Conservation (phyloP, 1,140 invertebrate genomes). For the Rhyacophila brunnea region DNA sequence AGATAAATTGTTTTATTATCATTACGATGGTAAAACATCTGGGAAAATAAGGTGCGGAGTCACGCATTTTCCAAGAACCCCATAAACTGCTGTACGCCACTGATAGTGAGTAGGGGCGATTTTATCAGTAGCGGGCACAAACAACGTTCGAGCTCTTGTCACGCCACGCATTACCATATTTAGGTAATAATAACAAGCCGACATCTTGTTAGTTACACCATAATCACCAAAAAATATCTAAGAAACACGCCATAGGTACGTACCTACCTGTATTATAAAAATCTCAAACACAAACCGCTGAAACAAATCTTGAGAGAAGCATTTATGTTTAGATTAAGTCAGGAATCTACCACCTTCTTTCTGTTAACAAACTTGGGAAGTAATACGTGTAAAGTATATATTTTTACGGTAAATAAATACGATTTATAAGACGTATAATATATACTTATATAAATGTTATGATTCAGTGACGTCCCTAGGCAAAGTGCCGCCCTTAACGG, state of each 20-base stretch:
- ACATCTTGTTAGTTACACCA: conserved; percentile 3
- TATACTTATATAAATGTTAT: too few species aligned
- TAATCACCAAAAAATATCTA: conserved; percentile 18
- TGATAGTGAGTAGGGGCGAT: not conserved
- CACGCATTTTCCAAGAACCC: too few species aligned
- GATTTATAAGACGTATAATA: too few species aligned
- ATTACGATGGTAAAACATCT: too few species aligned
- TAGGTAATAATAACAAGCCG: conserved; percentile 21
- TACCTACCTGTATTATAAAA: not conserved
- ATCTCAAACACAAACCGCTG: conserved; percentile 5
- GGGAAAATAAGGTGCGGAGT: too few species aligned
- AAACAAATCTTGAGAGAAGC: conserved; percentile 4
- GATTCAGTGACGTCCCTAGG: too few species aligned
- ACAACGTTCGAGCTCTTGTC: conserved; percentile 12
- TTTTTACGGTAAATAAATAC: too few species aligned
- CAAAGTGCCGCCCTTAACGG: too few species aligned
- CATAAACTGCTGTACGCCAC: too few species aligned
- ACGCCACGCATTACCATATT: conserved; percentile 21
- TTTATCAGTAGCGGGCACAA: not conserved
- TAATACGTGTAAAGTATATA: not conserved
- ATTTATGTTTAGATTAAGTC: not conserved
- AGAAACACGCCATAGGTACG: conserved; percentile 1
- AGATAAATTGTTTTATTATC: too few species aligned
- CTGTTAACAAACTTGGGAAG: not conserved
- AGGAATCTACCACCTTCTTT: not conserved